Evolutionary conservation across 64 coral and sea anemone genomes (phyloP).

Genomic region (Astreopora myriophthalma): DNA sequence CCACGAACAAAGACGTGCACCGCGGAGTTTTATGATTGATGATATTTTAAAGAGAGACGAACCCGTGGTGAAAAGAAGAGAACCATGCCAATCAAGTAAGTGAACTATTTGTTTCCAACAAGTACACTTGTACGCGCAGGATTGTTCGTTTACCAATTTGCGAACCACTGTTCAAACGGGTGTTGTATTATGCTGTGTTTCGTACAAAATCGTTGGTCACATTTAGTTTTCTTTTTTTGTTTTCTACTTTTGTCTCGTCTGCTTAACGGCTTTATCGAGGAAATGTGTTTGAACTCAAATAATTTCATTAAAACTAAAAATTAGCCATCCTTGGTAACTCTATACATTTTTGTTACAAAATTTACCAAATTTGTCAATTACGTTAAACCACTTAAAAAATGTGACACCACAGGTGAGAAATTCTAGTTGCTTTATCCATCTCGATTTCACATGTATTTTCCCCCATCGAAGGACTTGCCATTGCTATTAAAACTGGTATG

Average conservation of each 20-base stretch:
- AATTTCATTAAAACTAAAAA: background rate
- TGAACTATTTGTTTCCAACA: too few relatives aligned
- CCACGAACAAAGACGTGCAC: background rate
- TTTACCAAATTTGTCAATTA: background rate
- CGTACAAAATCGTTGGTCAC: background rate
- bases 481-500: too few relatives aligned
- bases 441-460: background rate
- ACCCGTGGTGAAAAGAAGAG: background rate
- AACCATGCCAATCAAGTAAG: background rate
- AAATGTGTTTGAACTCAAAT: background rate
- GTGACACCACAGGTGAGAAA: background rate
- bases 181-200: background rate
- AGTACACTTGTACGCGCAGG: background rate
- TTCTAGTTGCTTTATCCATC: background rate
- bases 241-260: background rate
- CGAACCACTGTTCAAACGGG: too few relatives aligned
- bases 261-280: background rate
- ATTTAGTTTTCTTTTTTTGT: background rate
- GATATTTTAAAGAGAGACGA: slow-evolving; percentile 38
- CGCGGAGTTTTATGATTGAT: slow-evolving; percentile 27
- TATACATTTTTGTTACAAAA: background rate
- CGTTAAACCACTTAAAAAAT: background rate
- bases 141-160: too few relatives aligned
- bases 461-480: background rate
- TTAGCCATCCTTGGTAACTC: background rate